Conservation (phyloP, 1,140 invertebrate species). For the Pseudomyrmex cubaensis region DNA sequence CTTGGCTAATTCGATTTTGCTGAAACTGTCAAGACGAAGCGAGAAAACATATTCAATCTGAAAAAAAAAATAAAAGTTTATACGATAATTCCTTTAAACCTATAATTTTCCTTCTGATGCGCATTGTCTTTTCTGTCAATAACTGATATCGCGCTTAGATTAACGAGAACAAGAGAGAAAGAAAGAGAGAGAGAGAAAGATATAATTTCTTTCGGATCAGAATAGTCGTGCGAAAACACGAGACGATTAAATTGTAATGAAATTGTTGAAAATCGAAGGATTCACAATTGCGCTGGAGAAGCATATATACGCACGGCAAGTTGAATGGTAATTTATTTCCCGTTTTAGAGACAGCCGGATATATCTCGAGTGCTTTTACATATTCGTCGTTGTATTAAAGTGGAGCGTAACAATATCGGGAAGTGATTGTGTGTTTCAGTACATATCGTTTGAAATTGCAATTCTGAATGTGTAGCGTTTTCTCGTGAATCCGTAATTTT, state of each 20-base stretch:
- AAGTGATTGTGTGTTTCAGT: constrained; percentile 36
- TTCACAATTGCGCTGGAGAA: constrained; percentile 11
- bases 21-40: too few species aligned
- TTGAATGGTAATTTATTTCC: constrained; percentile 46
- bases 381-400: constrained; percentile 15
- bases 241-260: constrained; percentile 39
- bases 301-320: constrained; percentile 15
- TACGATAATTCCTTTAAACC: background rate
- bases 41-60: too few species aligned
- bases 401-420: constrained; percentile 25
- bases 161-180: background rate
- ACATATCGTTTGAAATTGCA: constrained; percentile 38
- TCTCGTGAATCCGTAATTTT: background rate
- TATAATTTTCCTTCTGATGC: too few species aligned
- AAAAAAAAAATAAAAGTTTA: too few species aligned
- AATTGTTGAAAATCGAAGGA: constrained; percentile 40
- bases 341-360: background rate
- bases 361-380: constrained; percentile 34
- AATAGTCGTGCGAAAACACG: constrained; percentile 27
- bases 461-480: constrained; percentile 1
- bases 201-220: constrained; percentile 13
- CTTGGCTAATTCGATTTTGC: too few species aligned
- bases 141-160: constrained; percentile 26
- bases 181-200: background rate
- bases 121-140: background rate